phyloP scores from a whole-genome alignment of 2,797 vertebrate species.

The Artibeus jamaicensis region DNA sequence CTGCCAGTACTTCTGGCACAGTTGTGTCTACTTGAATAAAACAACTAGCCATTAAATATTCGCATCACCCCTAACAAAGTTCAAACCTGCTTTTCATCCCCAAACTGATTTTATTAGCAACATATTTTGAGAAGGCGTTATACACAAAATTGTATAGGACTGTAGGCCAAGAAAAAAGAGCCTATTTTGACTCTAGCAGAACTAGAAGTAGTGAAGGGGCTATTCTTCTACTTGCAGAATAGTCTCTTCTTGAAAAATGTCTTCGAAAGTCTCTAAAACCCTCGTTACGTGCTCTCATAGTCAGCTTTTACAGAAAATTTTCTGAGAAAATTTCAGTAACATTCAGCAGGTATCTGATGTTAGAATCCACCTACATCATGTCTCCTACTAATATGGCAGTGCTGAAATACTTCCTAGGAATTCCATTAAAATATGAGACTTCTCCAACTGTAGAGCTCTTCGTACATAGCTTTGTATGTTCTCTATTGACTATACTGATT shows the following conservation, averaged over 20 bases:
- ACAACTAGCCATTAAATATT: not conserved
- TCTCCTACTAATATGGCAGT: conserved; percentile 47
- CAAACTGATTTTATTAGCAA: conserved; percentile 27
- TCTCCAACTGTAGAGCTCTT: not conserved
- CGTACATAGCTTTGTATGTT: not conserved
- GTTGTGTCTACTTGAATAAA: conserved; percentile 26
- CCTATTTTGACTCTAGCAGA: not conserved
- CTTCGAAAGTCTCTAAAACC: not conserved
- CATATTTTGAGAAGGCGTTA: not conserved
- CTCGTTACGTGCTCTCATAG: not conserved
- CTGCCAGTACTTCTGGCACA: not conserved
- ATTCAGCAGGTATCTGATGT: not conserved
- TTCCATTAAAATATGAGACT: conserved; percentile 7
- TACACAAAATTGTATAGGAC: not conserved
- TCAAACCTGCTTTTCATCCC: conserved; percentile 8
- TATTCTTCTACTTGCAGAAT: conserved; percentile 2
- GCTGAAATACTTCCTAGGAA: conserved; percentile 33
- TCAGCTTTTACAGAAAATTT: not conserved
- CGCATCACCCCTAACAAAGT: not conserved
- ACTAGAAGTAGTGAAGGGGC: not conserved
- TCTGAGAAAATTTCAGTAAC: conserved; percentile 2
- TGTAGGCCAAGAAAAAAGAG: not conserved
- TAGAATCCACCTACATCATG: conserved; percentile 21
- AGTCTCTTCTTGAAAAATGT: not conserved
- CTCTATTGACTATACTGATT: not conserved